Base-by-base conservation (phyloP, 1,140 invertebrate species). In the Drosophila santomea region DNA sequence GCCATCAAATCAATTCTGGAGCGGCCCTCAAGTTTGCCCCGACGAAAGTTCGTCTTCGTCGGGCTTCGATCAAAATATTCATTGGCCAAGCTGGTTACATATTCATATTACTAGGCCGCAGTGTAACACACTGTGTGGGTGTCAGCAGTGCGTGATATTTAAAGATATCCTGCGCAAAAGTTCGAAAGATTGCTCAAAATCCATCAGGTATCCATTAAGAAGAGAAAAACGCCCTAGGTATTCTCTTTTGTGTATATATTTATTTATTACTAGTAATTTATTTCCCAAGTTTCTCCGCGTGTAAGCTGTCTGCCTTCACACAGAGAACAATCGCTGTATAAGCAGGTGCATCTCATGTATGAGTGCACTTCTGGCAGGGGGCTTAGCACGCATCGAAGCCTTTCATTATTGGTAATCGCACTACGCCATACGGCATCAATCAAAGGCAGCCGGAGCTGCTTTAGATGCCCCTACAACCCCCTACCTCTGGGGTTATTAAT, bases 351-450 rank as follows among this genome's bases (percentile, higher is more conserved):
- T 20, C 23, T 32, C 47, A 52, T 44, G 64, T 52, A 52, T 66
- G 59, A 68, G 47, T 68, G 28, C 56, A 47, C 56, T 73, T 36
- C 36, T 36, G 35, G 56, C 51, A 17, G 15, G 41, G 44, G 25
- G 20, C 47, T 54, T 54, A 38, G 47, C 52, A 68, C 38, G 61
- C 64, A 52, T 74, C 3, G 54, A 59, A 60, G 66, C 58, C 68
- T 73, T 51, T 55, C 60, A 77, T 80, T 80, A 74, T 74, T 74
- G 82, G 67, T 80, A 74, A 78, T 80, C 79, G 69, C 74, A 74
- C 45, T 17, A 41, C 36, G 25, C 39, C 52, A 57, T 41, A 60
- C 36, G 45, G 39, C 61, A 75, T 72, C 82, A 58, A 75, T 88
- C 82, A 78, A 60, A 47, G 48, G 45, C 54, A 56, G 32, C 62